Evolutionary conservation across 2,888 invertebrate genomes (phyloP).

Genomic region (Dicranocentrus wangi): DNA sequence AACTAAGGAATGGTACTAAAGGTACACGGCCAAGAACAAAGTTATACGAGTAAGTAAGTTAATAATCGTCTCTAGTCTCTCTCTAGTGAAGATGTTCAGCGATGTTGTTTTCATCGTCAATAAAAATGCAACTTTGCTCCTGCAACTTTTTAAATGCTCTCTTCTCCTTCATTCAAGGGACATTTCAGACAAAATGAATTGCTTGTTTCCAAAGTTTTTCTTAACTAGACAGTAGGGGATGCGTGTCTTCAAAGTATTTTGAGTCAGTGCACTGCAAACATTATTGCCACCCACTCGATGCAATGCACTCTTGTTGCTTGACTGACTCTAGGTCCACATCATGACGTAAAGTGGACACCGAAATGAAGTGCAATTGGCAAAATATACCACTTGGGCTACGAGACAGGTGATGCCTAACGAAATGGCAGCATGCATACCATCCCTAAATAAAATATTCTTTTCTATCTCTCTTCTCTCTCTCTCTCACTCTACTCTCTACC

Average conservation of each 20-base stretch:
- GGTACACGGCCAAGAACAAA: too few species aligned
- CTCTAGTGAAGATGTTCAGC: too few species aligned
- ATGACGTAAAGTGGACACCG: constrained; percentile 6
- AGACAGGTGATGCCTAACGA: too few species aligned
- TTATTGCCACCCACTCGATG: background rate
- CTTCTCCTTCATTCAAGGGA: background rate
- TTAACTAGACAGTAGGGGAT: background rate
- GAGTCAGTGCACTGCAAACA: background rate
- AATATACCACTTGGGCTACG: background rate
- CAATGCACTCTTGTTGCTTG: background rate
- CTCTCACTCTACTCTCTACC: background rate
- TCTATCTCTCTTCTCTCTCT: too few species aligned
- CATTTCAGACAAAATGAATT: background rate
- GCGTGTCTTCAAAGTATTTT: background rate
- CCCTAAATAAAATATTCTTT: too few species aligned
- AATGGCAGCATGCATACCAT: too few species aligned
- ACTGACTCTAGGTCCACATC: too few species aligned
- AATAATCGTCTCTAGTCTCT: too few species aligned
- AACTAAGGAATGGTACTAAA: background rate
- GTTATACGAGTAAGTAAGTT: too few species aligned
- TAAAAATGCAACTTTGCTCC: constrained; percentile 1
- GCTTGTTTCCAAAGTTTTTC: too few species aligned
- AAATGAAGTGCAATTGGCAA: constrained; percentile 22
- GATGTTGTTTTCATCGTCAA: background rate
- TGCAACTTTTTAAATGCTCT: background rate